Percentiles rank a stretch among this genome's conserved stretches.
Conservation (phyloP, 2,888 invertebrate genomes). For the Deilephila porcellus region DNA sequence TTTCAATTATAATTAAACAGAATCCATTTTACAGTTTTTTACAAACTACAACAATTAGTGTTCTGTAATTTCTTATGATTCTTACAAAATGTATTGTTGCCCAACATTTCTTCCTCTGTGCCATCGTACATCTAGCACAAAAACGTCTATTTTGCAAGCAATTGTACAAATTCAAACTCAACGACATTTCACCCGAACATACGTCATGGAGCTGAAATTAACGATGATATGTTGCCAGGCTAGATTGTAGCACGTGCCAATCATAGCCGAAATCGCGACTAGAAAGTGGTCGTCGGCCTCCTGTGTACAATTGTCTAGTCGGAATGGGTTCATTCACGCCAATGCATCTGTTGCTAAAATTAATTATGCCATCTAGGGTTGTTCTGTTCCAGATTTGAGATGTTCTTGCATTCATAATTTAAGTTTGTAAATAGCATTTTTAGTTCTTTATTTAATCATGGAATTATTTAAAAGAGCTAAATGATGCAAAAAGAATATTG, state of each 20-base stretch:
- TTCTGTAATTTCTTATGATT: background rate
- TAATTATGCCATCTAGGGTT: constrained; percentile 58
- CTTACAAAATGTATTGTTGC: background rate
- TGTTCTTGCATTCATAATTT: background rate
- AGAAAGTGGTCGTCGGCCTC: constrained; percentile 53
- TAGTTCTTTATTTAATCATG: background rate
- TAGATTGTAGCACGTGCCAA: constrained; percentile 39
- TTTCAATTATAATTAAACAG: too few species aligned
- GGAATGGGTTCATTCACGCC: constrained; percentile 58
- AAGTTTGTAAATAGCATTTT: background rate
- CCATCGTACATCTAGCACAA: background rate
- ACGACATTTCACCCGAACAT: constrained; percentile 3
- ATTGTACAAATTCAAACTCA: constrained; percentile 3
- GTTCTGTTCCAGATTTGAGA: background rate
- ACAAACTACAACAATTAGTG: too few species aligned
- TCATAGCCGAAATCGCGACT: constrained; percentile 46
- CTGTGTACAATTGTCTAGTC: constrained; percentile 49
- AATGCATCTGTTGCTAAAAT: constrained; percentile 62
- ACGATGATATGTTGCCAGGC: background rate
- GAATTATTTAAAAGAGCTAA: too few species aligned
- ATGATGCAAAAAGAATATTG: too few species aligned
- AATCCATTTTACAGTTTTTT: too few species aligned
- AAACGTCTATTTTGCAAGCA: background rate
- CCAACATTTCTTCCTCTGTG: background rate
- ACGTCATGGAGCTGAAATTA: constrained; percentile 3